A percentile compares a stretch with the other conserved stretches of the same genome.
Conservation (phyloP, 2,797 vertebrate genomes). For the Acanthis flammea region DNA sequence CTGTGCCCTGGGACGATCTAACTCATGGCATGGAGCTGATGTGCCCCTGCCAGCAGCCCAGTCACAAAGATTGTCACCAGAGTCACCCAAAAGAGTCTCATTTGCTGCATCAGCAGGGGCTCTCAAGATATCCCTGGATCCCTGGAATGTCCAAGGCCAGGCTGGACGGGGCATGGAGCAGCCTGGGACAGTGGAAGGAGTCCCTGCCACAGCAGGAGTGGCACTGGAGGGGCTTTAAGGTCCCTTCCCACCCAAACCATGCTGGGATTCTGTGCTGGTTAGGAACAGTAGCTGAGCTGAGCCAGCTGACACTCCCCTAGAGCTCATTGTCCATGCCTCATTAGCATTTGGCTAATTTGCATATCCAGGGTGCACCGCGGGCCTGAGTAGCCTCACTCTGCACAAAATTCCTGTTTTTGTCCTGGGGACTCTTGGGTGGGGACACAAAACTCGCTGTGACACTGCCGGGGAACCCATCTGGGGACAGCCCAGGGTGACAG, state of each 20-base stretch:
- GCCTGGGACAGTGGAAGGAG: rapidly evolving
- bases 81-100: neutral
- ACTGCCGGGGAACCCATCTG: rapidly evolving
- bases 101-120: neutral
- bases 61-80: neutral
- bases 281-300: neutral
- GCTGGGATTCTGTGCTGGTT: rapidly evolving
- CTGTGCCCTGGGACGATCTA: neutral
- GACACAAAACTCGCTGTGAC: rapidly evolving
- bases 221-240: rapidly evolving
- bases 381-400: rapidly evolving
- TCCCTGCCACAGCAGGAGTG: neutral
- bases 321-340: rapidly evolving
- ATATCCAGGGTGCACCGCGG: neutral
- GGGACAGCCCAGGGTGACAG: rapidly evolving
- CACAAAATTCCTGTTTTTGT: rapidly evolving
- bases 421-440: rapidly evolving
- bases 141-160: neutral
- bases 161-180: rapidly evolving
- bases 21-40: neutral
- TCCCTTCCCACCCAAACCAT: neutral
- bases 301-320: neutral
- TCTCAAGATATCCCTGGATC: neutral
- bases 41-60: neutral
- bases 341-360: rapidly evolving